Base-by-base conservation (phyloP, 2,113 vertebrate genomes). In the Octodon degus region DNA sequence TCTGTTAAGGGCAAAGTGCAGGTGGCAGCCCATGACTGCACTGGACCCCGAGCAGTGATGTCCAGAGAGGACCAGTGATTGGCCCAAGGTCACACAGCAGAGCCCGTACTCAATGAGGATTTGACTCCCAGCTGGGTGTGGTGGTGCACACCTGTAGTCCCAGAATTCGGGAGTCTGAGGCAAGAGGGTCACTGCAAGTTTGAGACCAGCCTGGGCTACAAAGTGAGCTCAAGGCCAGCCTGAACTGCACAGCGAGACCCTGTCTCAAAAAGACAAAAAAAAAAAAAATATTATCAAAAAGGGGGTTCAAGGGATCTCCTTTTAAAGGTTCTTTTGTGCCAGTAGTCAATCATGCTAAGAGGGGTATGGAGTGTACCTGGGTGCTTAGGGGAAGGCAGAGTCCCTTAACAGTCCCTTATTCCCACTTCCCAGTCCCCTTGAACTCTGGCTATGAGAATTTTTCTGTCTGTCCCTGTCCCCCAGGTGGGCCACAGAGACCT, bases 401-500 rank as follows among this genome's bases (percentile, higher is more conserved):
- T 67, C 47, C 4, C 30, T n/a, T 27, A 58, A 50, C 50, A 37
- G 40, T 67, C 47, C 4, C 30, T n/a, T 27, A 58, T 50, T 1
- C 62, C 37, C 7, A 43, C 65, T 79, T 40, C 50, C 16, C 9
- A 13, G 17, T 60, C 9, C 32, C 25, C 55, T 79, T 27, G 2
- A 5, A 0, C 53, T 16, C 70, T 25, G 19, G 27, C 37, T 89
- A 50, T 80, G 79, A 65, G 80, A 67, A 50, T 53, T 27, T 30
- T 53, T 32, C 30, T 55, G 14, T 37, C 25, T 55, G 27, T 32
- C 27, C 85, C 74, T 16, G 89, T 53, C n/a, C 27, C 91, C 83
- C 76, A 30, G 62, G 16, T 14, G 0, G 19, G 84, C 91, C 11
- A 25, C 25, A 22, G 55, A 13, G 70, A 63, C 67, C 98, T 98